Percentiles rank a stretch among this genome's conserved stretches.
These are phyloP conservation scores for Pentalonia nigronervosa DNA, from an alignment of 1,140 invertebrate species.

Conservation along the genomic window DNA sequence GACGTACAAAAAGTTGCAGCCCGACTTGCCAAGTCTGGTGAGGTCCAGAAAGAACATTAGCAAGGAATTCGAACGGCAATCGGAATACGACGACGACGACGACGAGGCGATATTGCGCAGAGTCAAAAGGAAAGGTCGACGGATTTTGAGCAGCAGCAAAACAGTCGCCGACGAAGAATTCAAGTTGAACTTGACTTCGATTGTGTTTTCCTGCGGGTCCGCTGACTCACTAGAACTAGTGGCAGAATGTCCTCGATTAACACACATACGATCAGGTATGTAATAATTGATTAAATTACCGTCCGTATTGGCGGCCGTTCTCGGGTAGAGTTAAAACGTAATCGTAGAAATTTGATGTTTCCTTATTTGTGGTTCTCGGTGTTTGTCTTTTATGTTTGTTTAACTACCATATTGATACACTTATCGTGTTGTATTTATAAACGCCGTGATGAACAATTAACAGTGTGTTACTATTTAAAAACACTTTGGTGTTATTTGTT, in stretches of 20 bases:
- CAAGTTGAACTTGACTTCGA: constrained; percentile 43
- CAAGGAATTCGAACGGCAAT: not conserved
- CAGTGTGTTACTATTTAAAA: not conserved
- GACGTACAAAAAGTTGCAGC: constrained; percentile 49
- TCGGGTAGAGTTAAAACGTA: not conserved
- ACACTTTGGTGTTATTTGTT: not conserved
- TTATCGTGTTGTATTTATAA: not conserved
- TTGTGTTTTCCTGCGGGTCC: constrained; percentile 23
- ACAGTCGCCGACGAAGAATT: not conserved
- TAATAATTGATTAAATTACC: not conserved
- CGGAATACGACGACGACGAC: constrained; percentile 27
- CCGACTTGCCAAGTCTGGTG: constrained; percentile 29
- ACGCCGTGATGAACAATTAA: not conserved
- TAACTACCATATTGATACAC: not conserved
- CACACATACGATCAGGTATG: constrained; percentile 37
- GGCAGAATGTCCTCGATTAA: not conserved
- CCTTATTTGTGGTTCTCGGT: not conserved
- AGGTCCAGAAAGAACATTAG: constrained; percentile 22
- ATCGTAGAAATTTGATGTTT: not conserved
- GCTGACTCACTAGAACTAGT: constrained; percentile 2
- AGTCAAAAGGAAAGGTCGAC: constrained; percentile 24
- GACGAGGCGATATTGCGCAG: constrained; percentile 18
- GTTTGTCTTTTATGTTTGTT: not conserved
- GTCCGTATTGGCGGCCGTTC: not conserved
- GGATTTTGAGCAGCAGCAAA: constrained; percentile 13